phyloP scores from a whole-genome alignment of 2,113 vertebrate genomes.

The Eublepharis macularius region DNA sequence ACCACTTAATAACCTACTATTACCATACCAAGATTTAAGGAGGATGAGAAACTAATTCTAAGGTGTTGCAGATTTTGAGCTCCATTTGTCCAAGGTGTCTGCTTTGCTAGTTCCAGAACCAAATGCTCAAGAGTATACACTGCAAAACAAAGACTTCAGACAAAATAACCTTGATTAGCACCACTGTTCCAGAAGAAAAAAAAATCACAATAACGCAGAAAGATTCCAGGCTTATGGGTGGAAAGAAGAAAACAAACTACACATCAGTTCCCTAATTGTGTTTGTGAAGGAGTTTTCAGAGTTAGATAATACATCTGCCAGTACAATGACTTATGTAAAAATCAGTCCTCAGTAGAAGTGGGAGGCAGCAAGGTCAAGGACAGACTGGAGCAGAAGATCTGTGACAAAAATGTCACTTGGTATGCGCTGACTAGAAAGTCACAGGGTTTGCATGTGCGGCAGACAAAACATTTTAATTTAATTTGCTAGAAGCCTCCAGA shows the following conservation, averaged over 20 bases:
- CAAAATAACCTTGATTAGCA: conserved; percentile 86
- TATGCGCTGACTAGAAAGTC: background rate
- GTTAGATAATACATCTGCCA: conserved; percentile 1
- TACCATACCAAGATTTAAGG: conserved; percentile 1
- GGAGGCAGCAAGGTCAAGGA: background rate
- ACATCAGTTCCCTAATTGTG: conserved; percentile 50
- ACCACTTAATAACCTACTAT: too few relatives aligned
- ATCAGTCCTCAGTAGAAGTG: conserved; percentile 23
- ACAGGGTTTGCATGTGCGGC: background rate
- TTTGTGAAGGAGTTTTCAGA: conserved; percentile 46
- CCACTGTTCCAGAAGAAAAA: conserved; percentile 87
- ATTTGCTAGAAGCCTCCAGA: background rate
- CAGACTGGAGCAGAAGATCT: background rate
- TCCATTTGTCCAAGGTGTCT: conserved; percentile 49
- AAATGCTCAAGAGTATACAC: conserved; percentile 40
- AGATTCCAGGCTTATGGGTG: conserved; percentile 76
- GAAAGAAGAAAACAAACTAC: conserved; percentile 63
- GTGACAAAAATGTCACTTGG: conserved; percentile 20
- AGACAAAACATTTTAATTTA: background rate
- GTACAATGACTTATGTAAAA: background rate
- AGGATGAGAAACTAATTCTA: conserved; percentile 66
- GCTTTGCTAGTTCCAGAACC: conserved; percentile 62
- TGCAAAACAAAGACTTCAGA: conserved; percentile 32
- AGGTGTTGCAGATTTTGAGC: conserved; percentile 57
- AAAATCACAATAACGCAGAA: conserved; percentile 95